Conservation (phyloP, 64 coral and sea anemone genomes). For the Stichodactyla mertensii region DNA sequence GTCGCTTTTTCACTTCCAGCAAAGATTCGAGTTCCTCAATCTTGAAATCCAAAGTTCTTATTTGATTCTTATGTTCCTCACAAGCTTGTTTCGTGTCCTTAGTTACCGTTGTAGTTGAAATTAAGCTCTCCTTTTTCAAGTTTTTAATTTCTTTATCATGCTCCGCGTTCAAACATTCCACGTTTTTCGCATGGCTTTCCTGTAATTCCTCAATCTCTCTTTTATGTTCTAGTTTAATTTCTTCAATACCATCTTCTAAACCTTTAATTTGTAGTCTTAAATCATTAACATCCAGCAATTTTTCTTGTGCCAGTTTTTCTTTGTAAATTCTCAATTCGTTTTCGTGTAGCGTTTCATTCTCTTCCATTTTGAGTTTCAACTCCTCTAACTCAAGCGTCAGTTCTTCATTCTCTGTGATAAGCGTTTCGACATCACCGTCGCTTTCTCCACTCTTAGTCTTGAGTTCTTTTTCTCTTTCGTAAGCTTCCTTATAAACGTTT, state of each 20-base stretch:
- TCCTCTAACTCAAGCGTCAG: conserved; percentile 64
- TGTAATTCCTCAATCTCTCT: conserved; percentile 45
- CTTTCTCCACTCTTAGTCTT: conserved; percentile 6
- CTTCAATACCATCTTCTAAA: conserved; percentile 87
- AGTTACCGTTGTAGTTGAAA: background rate
- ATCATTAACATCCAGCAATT: conserved; percentile 49
- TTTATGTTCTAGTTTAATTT: conserved; percentile 78
- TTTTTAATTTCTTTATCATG: conserved; percentile 43
- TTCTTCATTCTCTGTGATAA: conserved; percentile 68
- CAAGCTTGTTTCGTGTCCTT: background rate
- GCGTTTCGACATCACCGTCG: background rate
- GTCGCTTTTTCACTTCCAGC: conserved; percentile 77
- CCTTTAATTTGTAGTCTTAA: conserved; percentile 70
- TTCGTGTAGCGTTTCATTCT: conserved; percentile 52
- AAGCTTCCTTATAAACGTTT: conserved; percentile 82
- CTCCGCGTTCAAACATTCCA: conserved; percentile 1
- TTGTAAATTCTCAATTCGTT: conserved; percentile 80
- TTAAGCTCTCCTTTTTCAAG: conserved; percentile 28
- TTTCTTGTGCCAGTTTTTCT: conserved; percentile 79
- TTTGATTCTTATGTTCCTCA: conserved; percentile 41
- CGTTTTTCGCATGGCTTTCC: conserved; percentile 10
- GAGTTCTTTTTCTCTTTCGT: conserved; percentile 67
- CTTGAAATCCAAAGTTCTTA: conserved; percentile 72
- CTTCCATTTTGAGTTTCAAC: conserved; percentile 73
- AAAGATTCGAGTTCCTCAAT: conserved; percentile 91